phyloP scores from a whole-genome alignment of 64 coral and sea anemone genomes.

The Montipora cactus region DNA sequence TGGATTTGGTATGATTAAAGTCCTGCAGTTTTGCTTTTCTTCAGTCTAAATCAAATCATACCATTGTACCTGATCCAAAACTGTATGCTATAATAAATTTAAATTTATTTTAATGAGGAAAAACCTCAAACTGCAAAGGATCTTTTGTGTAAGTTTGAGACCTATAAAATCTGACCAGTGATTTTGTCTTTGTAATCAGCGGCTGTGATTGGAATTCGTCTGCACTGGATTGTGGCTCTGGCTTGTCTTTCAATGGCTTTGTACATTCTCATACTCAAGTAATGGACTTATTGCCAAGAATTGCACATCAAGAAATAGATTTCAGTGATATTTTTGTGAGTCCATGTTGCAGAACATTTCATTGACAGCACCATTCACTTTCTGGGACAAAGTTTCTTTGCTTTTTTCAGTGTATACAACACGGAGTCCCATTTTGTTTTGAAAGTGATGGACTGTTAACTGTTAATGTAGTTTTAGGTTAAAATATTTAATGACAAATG shows the following conservation, averaged over 20 bases:
- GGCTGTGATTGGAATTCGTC: constrained; percentile 96
- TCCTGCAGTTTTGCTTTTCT: no score
- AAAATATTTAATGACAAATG: background rate
- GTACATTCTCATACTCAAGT: constrained; percentile 89
- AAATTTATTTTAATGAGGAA: no score
- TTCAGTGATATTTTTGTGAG: background rate
- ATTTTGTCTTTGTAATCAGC: constrained; percentile 65
- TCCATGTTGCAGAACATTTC: no score
- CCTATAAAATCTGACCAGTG: background rate
- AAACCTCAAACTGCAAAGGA: no score
- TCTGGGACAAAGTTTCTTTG: background rate
- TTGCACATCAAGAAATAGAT: background rate
- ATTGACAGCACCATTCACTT: background rate
- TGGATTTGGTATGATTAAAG: no score
- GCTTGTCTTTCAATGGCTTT: constrained; percentile 84
- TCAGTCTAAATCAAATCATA: no score
- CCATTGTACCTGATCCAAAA: no score
- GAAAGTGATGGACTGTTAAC: background rate
- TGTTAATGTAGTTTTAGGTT: background rate
- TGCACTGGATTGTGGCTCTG: constrained; percentile 94
- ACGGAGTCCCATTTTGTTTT: background rate
- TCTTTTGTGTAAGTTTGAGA: background rate
- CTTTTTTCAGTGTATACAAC: background rate
- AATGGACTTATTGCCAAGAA: background rate
- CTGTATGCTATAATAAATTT: no score